These are phyloP conservation scores for Phaenicophaeus curvirostris DNA, from an alignment of 2,797 vertebrate species.

Conservation along the genomic window DNA sequence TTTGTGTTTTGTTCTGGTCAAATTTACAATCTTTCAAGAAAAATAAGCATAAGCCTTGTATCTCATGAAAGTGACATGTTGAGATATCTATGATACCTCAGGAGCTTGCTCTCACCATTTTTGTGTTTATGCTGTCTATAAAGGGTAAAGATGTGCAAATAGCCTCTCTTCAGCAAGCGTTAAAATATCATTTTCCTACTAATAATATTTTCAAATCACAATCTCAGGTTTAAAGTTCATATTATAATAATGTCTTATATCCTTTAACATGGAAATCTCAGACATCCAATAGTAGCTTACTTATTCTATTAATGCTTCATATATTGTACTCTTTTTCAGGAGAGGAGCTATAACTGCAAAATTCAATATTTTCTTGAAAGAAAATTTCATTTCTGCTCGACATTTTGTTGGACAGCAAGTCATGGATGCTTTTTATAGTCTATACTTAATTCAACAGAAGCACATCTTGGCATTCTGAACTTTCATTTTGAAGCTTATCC, in stretches of 20 bases:
- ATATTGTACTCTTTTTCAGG: neutral
- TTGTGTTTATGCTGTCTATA: neutral
- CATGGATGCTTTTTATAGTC: neutral
- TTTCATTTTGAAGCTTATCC: neutral
- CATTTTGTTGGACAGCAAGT: neutral
- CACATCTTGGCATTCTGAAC: neutral
- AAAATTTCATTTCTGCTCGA: neutral
- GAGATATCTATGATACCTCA: neutral
- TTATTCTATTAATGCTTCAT: neutral
- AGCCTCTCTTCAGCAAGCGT: neutral
- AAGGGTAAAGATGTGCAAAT: neutral
- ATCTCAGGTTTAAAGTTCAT: neutral
- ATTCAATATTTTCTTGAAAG: neutral
- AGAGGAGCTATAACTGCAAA: neutral
- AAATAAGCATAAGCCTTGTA: neutral
- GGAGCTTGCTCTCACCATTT: neutral
- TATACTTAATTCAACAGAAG: neutral
- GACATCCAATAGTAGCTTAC: neutral
- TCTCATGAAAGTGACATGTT: neutral
- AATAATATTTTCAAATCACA: neutral
- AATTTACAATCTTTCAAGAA: neutral
- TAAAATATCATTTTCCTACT: neutral
- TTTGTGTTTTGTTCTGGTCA: too few relatives aligned
- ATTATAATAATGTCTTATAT: neutral
- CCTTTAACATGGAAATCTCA: neutral